Evolutionary conservation across 2,113 vertebrate genomes (phyloP).

Genomic region (Ctenomys sociabilis): DNA sequence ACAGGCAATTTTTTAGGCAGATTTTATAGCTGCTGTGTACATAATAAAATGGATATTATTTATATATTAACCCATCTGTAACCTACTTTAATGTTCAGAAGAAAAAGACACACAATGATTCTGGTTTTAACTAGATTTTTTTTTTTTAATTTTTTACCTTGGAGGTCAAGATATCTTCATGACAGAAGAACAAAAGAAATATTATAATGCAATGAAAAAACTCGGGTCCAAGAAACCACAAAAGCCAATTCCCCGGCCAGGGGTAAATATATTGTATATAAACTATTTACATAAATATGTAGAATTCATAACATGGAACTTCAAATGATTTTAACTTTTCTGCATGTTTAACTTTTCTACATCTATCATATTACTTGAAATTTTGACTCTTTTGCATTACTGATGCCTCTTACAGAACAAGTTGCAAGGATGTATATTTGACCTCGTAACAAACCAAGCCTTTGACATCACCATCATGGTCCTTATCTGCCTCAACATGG

Average conservation of each 20-base stretch:
- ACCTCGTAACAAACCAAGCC: constrained; percentile 92
- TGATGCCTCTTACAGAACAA: constrained; percentile 90
- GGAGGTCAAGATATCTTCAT: constrained; percentile 92
- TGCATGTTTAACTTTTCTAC: neutral
- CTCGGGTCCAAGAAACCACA: constrained; percentile 91
- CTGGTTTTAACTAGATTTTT: constrained; percentile 82
- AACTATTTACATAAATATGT: neutral
- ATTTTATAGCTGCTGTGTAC: neutral
- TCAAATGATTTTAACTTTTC: neutral
- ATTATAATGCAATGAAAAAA: constrained; percentile 92
- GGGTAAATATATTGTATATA: constrained; percentile 70
- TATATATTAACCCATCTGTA: constrained; percentile 23
- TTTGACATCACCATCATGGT: constrained; percentile 98
- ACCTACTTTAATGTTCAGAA: neutral
- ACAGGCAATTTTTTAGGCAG: neutral
- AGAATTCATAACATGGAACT: neutral
- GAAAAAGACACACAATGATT: neutral
- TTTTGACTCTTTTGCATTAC: constrained; percentile 16
- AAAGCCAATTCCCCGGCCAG: constrained; percentile 90
- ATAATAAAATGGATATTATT: constrained; percentile 29
- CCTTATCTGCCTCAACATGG: constrained; percentile 97
- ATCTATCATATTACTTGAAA: neutral
- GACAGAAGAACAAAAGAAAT: constrained; percentile 92
- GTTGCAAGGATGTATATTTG: constrained; percentile 94
- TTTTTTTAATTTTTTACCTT: constrained; percentile 88